These are phyloP conservation scores for Caenorhabditis sp. DNA, from an alignment of 2,888 invertebrate species.

Conservation along the genomic window DNA sequence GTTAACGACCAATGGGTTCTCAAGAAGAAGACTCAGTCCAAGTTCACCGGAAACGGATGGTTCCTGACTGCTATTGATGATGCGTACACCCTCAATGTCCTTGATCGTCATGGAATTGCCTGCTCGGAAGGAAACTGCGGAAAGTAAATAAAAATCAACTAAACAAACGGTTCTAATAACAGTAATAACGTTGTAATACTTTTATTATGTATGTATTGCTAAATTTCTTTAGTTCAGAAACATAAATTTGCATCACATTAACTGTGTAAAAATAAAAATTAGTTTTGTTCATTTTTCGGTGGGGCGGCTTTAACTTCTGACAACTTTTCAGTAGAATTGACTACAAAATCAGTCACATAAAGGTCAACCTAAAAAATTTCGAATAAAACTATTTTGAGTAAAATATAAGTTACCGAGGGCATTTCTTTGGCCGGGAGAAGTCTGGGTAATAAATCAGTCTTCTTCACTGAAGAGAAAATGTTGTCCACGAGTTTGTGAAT, in stretches of 20 bases:
- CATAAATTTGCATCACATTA: neutral
- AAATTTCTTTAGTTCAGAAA: neutral
- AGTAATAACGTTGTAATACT: conserved; percentile 37
- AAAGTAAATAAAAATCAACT: conserved; percentile 51
- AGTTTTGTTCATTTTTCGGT: too few species aligned
- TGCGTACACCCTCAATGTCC: conserved; percentile 53
- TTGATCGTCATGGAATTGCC: conserved; percentile 68
- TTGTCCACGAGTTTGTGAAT: conserved; percentile 50
- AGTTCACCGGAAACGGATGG: conserved; percentile 72
- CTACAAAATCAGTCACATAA: conserved; percentile 17
- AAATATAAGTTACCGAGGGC: neutral
- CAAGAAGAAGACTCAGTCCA: conserved; percentile 67
- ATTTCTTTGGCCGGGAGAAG: neutral
- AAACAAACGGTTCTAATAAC: conserved; percentile 8
- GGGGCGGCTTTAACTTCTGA: too few species aligned
- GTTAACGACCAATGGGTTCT: conserved; percentile 64
- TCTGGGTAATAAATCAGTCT: conserved; percentile 4
- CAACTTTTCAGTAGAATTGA: conserved; percentile 29
- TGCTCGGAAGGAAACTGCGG: conserved; percentile 72
- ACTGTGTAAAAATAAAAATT: too few species aligned
- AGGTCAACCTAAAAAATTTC: conserved; percentile 20
- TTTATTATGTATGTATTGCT: too few species aligned
- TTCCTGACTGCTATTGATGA: conserved; percentile 55
- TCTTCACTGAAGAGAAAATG: conserved; percentile 38
- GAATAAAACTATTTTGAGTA: neutral